phyloP scores from a whole-genome alignment of 1,140 invertebrate species.

The Drosophila parvula region DNA sequence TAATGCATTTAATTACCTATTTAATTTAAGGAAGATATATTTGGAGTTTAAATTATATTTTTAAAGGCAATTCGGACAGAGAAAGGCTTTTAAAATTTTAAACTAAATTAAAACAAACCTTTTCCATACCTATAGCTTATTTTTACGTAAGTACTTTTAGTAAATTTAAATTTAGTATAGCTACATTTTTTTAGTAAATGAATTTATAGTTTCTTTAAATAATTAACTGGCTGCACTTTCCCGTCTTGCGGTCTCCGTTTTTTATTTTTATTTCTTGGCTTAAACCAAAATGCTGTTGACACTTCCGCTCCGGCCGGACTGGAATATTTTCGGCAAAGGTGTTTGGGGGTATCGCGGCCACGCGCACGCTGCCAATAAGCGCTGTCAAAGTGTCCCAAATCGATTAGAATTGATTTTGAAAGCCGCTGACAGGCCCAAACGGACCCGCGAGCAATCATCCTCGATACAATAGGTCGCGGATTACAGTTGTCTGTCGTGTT shows the following conservation, averaged over 20 bases:
- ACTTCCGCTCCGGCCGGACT: slow-evolving; percentile 37
- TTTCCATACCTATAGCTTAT: not conserved
- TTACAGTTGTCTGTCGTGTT: slow-evolving; percentile 80
- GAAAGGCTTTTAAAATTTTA: not conserved
- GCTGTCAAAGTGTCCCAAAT: slow-evolving; percentile 80
- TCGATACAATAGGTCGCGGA: slow-evolving; percentile 66
- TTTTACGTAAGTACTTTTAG: not conserved
- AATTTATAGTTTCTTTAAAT: not conserved
- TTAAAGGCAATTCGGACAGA: not conserved
- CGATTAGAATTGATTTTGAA: slow-evolving; percentile 82
- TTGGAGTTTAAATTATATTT: not conserved
- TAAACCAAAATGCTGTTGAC: slow-evolving; percentile 74
- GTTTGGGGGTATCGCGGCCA: slow-evolving; percentile 59
- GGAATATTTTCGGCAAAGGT: slow-evolving; percentile 34
- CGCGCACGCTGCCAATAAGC: slow-evolving; percentile 79
- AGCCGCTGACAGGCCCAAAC: slow-evolving; percentile 61
- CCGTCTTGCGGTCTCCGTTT: not conserved
- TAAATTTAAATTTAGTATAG: not conserved
- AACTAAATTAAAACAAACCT: not conserved
- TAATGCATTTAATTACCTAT: not conserved
- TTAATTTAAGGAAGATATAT: not conserved
- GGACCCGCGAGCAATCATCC: slow-evolving; percentile 51
- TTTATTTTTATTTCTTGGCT: slow-evolving; percentile 5
- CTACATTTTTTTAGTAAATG: not conserved
- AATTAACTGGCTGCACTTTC: not conserved